Conservation (phyloP, 2,113 vertebrate genomes). For the Ploceus nigricollis region DNA sequence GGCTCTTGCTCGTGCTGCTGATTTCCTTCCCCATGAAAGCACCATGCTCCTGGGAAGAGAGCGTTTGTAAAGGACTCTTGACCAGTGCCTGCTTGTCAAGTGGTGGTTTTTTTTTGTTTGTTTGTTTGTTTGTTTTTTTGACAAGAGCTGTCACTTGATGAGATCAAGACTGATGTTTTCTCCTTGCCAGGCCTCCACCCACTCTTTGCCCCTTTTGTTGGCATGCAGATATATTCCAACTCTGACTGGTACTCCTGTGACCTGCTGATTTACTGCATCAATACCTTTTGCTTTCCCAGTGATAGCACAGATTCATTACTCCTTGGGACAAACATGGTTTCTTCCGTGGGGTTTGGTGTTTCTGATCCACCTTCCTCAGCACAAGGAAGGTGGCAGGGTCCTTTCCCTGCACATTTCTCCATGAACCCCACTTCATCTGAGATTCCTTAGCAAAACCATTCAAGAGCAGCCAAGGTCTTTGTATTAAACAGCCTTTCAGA, state of each 20-base stretch:
- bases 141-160: neutral
- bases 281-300: neutral
- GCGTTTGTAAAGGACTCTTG: neutral
- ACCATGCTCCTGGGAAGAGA: neutral
- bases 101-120: neutral
- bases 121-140: neutral
- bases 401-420: neutral
- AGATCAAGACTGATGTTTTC: neutral
- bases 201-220: neutral
- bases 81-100: neutral
- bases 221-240: neutral
- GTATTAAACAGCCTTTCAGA: neutral
- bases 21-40: neutral
- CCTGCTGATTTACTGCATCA: neutral
- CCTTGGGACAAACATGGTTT: neutral
- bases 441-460: neutral
- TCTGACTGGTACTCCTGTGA: neutral
- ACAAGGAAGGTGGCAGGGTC: neutral
- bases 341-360: neutral
- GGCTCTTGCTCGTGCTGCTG: neutral
- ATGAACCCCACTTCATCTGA: neutral
- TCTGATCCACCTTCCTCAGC: neutral
- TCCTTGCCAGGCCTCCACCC: neutral
- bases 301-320: neutral
- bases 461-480: neutral